Percentiles rank a stretch among this genome's conserved stretches.
Evolutionary conservation across 2,113 vertebrate genomes (phyloP).

Genomic region (Kobus ellipsiprymnus): DNA sequence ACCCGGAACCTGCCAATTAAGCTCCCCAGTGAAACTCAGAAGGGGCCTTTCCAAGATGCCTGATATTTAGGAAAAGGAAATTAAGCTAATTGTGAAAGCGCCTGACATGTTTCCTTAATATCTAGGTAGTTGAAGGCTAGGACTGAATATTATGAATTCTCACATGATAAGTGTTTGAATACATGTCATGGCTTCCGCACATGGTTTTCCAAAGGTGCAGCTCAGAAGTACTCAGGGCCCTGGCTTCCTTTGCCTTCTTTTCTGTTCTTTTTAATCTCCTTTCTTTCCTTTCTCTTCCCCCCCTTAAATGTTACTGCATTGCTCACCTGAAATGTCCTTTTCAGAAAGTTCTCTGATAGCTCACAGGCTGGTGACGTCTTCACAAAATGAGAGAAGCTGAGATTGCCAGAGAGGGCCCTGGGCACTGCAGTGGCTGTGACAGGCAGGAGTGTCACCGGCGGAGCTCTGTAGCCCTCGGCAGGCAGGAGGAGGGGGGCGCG

Average conservation of each 20-base stretch:
- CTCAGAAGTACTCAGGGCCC: background rate
- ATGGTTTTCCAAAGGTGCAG: background rate
- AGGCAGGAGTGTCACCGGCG: background rate
- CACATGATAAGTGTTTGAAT: background rate
- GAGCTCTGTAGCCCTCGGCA: background rate
- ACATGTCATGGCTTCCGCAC: background rate
- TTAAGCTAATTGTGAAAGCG: conserved; percentile 30
- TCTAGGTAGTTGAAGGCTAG: background rate
- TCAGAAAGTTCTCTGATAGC: background rate
- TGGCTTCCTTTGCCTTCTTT: background rate
- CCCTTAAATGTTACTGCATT: background rate
- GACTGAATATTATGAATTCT: background rate
- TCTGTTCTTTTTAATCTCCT: background rate
- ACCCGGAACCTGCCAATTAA: background rate
- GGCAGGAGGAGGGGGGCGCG: background rate
- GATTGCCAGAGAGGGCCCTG: background rate
- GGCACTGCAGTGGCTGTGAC: fast-evolving
- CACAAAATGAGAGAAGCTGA: background rate
- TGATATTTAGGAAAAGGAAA: conserved; percentile 32
- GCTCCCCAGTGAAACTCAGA: background rate
- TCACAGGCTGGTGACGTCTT: background rate
- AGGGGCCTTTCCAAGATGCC: background rate
- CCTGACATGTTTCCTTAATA: background rate
- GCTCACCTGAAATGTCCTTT: background rate
- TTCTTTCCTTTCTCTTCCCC: background rate